Evolutionary conservation across 1,140 invertebrate genomes (phyloP).

Genomic region (Zelostemma sp.): DNA sequence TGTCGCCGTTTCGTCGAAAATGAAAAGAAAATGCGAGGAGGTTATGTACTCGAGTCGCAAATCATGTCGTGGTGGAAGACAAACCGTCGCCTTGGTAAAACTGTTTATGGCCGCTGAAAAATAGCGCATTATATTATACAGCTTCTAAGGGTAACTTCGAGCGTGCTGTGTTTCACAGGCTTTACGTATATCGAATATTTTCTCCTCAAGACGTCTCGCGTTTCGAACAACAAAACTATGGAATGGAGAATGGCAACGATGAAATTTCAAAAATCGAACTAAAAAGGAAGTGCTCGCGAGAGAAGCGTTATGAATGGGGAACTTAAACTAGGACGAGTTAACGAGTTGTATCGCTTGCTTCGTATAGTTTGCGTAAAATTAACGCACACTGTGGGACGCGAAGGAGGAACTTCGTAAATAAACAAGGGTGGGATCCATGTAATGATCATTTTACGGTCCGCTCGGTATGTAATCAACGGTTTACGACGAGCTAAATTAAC

Average conservation of each 20-base stretch:
- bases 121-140: slow-evolving; percentile 25
- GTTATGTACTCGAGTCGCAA: slow-evolving; percentile 30
- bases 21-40: slow-evolving; percentile 40
- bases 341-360: slow-evolving; percentile 14
- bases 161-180: neutral
- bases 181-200: neutral
- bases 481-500: slow-evolving; percentile 3
- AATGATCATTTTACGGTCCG: slow-evolving; percentile 16
- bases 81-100: slow-evolving; percentile 33
- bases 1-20: slow-evolving; percentile 26
- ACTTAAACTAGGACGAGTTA: neutral
- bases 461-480: slow-evolving; percentile 18
- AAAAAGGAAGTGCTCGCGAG: too few species aligned
- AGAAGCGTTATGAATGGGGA: neutral
- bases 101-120: slow-evolving; percentile 23
- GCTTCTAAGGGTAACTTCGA: slow-evolving; percentile 13
- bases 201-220: neutral
- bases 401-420: slow-evolving; percentile 21
- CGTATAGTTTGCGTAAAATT: slow-evolving; percentile 28
- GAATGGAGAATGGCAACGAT: neutral
- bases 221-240: neutral
- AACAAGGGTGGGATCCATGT: slow-evolving; percentile 13
- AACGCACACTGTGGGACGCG: slow-evolving; percentile 19
- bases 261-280: too few species aligned
- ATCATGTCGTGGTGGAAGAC: slow-evolving; percentile 34